Conservation (phyloP, 2,113 vertebrate genomes). For the Sialia sialis region DNA sequence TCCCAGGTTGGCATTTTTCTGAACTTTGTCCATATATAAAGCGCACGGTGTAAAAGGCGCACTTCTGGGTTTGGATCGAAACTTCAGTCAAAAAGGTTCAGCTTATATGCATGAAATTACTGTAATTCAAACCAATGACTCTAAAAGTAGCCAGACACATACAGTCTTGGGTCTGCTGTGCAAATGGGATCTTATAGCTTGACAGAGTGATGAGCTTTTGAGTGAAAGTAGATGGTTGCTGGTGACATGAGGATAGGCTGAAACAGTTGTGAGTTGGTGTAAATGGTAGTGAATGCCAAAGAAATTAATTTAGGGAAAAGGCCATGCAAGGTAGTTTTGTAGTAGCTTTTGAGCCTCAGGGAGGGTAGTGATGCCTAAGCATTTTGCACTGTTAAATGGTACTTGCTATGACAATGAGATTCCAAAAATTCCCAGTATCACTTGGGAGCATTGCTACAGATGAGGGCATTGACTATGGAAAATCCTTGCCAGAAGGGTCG, state of each 20-base stretch:
- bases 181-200: neutral
- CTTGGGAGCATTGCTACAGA: neutral
- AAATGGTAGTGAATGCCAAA: neutral
- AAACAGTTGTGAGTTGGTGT: neutral
- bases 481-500: neutral
- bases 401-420: neutral
- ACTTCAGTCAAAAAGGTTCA: no score
- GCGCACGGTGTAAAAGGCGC: no score
- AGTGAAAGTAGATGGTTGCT: neutral
- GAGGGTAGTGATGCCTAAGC: neutral
- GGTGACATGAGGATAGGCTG: neutral
- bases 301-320: neutral
- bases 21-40: no score
- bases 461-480: accelerated
- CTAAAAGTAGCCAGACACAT: neutral
- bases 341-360: neutral
- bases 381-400: neutral
- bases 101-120: no score
- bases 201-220: neutral
- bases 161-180: neutral
- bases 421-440: neutral
- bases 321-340: neutral
- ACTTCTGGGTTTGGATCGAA: no score
- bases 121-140: neutral
- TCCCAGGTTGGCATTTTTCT: no score